Percentiles rank a stretch among this genome's conserved stretches.
Conservation (phyloP, 2,113 vertebrate species). For the Monopterus albus region DNA sequence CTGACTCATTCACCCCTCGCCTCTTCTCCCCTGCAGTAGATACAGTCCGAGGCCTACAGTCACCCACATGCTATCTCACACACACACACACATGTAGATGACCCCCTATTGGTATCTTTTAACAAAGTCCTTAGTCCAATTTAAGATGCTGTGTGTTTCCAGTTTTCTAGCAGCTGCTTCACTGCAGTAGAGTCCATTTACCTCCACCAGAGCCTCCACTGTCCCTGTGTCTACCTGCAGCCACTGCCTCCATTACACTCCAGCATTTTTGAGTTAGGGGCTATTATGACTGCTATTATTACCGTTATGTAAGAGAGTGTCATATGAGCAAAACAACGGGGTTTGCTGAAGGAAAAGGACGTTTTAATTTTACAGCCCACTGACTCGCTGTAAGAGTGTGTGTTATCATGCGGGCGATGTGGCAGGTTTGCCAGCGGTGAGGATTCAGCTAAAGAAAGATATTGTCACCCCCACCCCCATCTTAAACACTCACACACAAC, state of each 20-base stretch:
- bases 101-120: slow-evolving; percentile 33
- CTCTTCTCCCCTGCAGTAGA: slow-evolving; percentile 10
- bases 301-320: slow-evolving; percentile 71
- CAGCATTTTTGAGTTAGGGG: slow-evolving; percentile 63
- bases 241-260: slow-evolving; percentile 35
- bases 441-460: slow-evolving; percentile 49
- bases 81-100: slow-evolving; percentile 32
- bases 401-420: slow-evolving; percentile 54
- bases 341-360: slow-evolving; percentile 67
- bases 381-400: slow-evolving; percentile 72
- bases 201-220: slow-evolving; percentile 41
- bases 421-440: slow-evolving; percentile 49
- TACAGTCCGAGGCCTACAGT: neutral
- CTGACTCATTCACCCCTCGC: slow-evolving; percentile 17
- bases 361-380: slow-evolving; percentile 86
- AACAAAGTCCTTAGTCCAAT: slow-evolving; percentile 36
- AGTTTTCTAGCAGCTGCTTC: slow-evolving; percentile 47
- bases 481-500: neutral
- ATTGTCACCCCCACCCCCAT: neutral
- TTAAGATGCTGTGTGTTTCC: slow-evolving; percentile 37
- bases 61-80: neutral
- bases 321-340: slow-evolving; percentile 71
- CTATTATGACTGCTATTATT: slow-evolving; percentile 72
- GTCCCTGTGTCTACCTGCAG: slow-evolving; percentile 34
- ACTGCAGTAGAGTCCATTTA: slow-evolving; percentile 59